Conservation (phyloP, 1,140 invertebrate species). For the Atopsyche davidsoni region DNA sequence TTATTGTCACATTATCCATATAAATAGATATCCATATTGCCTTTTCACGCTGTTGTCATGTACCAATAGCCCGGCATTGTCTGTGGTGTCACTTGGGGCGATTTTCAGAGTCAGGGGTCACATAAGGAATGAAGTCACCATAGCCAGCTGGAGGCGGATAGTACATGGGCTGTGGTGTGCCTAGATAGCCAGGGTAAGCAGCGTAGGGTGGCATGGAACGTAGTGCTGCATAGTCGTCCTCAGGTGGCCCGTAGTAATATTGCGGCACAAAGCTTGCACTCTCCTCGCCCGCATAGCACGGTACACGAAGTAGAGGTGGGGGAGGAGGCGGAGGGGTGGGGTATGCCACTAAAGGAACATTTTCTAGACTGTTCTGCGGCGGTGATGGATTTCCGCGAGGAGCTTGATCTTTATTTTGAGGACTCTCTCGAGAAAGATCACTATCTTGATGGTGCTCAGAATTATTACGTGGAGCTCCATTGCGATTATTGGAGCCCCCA, state of each 20-base stretch:
- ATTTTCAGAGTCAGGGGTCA: slow-evolving; percentile 5
- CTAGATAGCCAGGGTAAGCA: slow-evolving; percentile 28
- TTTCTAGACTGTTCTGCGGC: too few species aligned
- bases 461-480: too few species aligned
- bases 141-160: slow-evolving; percentile 10
- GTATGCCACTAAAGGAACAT: background rate
- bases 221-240: background rate
- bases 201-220: slow-evolving; percentile 1
- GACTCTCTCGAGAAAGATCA: too few species aligned
- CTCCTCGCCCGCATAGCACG: slow-evolving; percentile 16
- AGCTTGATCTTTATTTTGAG: too few species aligned
- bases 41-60: too few species aligned
- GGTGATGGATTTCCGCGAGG: too few species aligned
- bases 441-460: too few species aligned
- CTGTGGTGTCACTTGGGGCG: too few species aligned
- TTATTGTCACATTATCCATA: too few species aligned
- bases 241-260: background rate
- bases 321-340: slow-evolving; percentile 19
- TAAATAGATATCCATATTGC: too few species aligned
- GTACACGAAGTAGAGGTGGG: slow-evolving; percentile 15
- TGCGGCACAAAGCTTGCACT: background rate
- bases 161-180: slow-evolving; percentile 11
- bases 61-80: too few species aligned
- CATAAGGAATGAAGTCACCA: background rate
- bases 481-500: slow-evolving; percentile 1